These are phyloP conservation scores for Acromyrmex heyeri DNA, from an alignment of 1,140 invertebrate genomes.

Conservation along the genomic window DNA sequence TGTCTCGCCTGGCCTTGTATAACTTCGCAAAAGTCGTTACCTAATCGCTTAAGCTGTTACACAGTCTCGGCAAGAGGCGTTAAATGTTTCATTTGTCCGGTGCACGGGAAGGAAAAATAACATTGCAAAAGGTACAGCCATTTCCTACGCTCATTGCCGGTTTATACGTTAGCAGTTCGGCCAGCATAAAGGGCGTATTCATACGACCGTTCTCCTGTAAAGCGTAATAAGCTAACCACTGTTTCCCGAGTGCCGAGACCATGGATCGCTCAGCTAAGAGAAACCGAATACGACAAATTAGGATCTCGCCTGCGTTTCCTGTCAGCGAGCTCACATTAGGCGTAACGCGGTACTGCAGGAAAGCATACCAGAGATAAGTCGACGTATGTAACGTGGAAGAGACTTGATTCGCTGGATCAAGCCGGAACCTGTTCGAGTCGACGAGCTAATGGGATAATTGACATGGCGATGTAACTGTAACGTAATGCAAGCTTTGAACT, in stretches of 20 bases:
- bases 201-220: slow-evolving; percentile 49
- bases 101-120: slow-evolving; percentile 1
- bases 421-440: slow-evolving; percentile 36
- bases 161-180: slow-evolving; percentile 30
- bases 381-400: slow-evolving; percentile 19
- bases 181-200: slow-evolving; percentile 59
- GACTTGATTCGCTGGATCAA: slow-evolving; percentile 23
- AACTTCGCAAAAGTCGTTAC: slow-evolving; percentile 32
- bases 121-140: slow-evolving; percentile 42
- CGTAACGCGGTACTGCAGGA: slow-evolving; percentile 26
- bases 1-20: neutral
- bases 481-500: neutral
- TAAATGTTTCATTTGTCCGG: slow-evolving; percentile 45
- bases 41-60: slow-evolving; percentile 36
- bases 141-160: slow-evolving; percentile 40
- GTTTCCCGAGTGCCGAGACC: slow-evolving; percentile 47
- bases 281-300: slow-evolving; percentile 50
- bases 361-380: slow-evolving; percentile 25
- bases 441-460: slow-evolving; percentile 58
- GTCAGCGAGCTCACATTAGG: slow-evolving; percentile 24
- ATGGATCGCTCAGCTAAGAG: neutral
- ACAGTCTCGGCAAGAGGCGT: neutral
- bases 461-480: slow-evolving; percentile 30
- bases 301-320: slow-evolving; percentile 54
- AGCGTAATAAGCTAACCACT: slow-evolving; percentile 64